These are phyloP conservation scores for Platygyra sinensis DNA, from an alignment of 64 coral and sea anemone genomes.

Conservation along the genomic window DNA sequence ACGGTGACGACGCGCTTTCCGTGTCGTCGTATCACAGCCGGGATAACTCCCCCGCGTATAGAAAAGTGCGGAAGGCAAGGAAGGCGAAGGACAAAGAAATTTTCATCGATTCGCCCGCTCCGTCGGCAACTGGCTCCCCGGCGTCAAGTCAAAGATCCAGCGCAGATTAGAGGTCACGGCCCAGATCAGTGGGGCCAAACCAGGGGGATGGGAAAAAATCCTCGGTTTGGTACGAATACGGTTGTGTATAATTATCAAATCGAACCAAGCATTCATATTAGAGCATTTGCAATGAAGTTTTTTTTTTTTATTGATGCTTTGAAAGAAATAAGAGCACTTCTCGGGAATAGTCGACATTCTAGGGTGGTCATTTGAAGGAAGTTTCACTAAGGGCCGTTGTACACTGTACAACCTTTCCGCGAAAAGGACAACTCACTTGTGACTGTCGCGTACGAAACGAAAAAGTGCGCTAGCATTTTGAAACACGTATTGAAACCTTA, in stretches of 20 bases:
- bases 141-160: background rate
- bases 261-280: no score
- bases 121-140: background rate
- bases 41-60: conserved; percentile 6
- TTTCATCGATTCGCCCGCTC: background rate
- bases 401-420: no score
- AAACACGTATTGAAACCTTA: no score
- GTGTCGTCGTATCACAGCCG: conserved; percentile 17
- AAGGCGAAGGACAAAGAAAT: conserved; percentile 36
- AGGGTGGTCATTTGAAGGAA: no score
- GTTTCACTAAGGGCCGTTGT: no score
- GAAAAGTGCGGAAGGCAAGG: conserved; percentile 14
- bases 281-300: background rate
- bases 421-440: no score
- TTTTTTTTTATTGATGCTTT: background rate
- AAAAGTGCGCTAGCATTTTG: no score
- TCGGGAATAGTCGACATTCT: no score
- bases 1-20: background rate
- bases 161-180: conserved; percentile 1
- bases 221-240: conserved; percentile 35
- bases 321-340: no score
- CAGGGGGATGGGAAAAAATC: conserved; percentile 24
- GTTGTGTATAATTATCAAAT: conserved; percentile 15
- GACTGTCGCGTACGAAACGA: no score
- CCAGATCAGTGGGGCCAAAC: conserved; percentile 1